Conservation (phyloP, 2,888 invertebrate genomes). For the Chymomyza amoena region DNA sequence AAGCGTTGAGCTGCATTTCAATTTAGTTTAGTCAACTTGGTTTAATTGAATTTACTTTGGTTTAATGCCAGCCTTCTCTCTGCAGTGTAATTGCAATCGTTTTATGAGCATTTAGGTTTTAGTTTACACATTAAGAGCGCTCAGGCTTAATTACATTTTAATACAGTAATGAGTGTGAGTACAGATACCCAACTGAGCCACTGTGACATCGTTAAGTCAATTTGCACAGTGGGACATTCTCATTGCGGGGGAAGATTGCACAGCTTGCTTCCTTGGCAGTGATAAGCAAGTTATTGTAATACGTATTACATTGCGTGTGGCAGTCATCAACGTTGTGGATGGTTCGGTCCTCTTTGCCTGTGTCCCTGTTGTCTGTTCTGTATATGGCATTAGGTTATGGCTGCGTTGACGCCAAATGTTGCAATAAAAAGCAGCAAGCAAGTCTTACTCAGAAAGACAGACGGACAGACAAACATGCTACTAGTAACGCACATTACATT, state of each 20-base stretch:
- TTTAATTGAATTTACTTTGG: neutral
- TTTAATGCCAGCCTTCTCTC: neutral
- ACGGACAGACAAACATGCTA: neutral
- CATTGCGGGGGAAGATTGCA: neutral
- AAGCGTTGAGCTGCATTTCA: neutral
- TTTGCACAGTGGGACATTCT: conserved; percentile 36
- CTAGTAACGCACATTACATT: conserved; percentile 45
- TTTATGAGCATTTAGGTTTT: conserved; percentile 17
- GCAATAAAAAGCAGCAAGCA: conserved; percentile 38
- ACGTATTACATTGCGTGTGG: neutral
- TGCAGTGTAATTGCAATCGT: conserved; percentile 1
- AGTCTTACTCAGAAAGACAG: conserved; percentile 7
- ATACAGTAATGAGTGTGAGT: conserved; percentile 21
- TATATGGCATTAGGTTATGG: neutral
- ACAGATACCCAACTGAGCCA: neutral
- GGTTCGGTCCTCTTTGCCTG: too few species aligned
- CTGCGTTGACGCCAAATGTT: conserved; percentile 21
- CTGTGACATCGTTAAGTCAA: conserved; percentile 38
- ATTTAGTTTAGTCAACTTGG: neutral
- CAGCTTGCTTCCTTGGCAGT: neutral
- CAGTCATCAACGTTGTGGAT: neutral
- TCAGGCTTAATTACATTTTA: conserved; percentile 14
- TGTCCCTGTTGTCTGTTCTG: too few species aligned
- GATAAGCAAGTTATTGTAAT: neutral
- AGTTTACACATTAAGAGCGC: conserved; percentile 26